Evolutionary conservation across 2,113 vertebrate genomes (phyloP).

Genomic region (Pipa parva): DNA sequence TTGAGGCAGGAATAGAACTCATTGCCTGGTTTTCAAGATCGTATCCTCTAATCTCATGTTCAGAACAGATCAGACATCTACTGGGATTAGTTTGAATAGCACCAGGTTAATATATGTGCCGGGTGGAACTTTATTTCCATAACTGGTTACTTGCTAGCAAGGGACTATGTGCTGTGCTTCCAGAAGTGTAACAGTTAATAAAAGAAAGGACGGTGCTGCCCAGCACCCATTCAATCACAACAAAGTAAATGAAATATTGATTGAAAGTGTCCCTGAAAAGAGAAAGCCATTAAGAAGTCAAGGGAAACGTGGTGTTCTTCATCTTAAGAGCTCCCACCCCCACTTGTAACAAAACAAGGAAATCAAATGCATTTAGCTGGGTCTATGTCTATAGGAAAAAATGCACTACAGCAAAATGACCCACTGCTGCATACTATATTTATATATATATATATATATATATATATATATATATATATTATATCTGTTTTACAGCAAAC

Average conservation of each 20-base stretch:
- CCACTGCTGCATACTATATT: no score
- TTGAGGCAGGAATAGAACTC: slow-evolving; percentile 29
- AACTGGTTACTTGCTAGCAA: not conserved
- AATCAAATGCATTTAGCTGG: slow-evolving; percentile 73
- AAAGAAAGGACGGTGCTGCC: slow-evolving; percentile 43
- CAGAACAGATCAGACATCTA: no score
- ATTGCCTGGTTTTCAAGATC: slow-evolving; percentile 2
- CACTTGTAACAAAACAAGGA: slow-evolving; percentile 66
- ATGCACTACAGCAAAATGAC: not conserved
- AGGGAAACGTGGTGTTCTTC: slow-evolving; percentile 79
- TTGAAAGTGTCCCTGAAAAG: slow-evolving; percentile 89
- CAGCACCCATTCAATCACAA: slow-evolving; percentile 86
- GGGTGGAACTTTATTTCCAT: no score
- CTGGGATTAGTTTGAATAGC: no score
- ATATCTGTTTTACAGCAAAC: no score
- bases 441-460: no score
- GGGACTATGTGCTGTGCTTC: not conserved
- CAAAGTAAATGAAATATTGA: slow-evolving; percentile 91
- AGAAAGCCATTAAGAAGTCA: slow-evolving; percentile 87
- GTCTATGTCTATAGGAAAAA: slow-evolving; percentile 57
- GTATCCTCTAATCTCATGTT: not conserved
- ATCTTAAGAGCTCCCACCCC: slow-evolving; percentile 77
- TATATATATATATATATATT: no score
- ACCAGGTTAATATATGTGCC: no score
- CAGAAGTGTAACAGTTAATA: slow-evolving; percentile 25